Percentiles rank a stretch among this genome's conserved stretches.
phyloP scores from a whole-genome alignment of 2,797 vertebrate species.

The Merluccius polli region DNA sequence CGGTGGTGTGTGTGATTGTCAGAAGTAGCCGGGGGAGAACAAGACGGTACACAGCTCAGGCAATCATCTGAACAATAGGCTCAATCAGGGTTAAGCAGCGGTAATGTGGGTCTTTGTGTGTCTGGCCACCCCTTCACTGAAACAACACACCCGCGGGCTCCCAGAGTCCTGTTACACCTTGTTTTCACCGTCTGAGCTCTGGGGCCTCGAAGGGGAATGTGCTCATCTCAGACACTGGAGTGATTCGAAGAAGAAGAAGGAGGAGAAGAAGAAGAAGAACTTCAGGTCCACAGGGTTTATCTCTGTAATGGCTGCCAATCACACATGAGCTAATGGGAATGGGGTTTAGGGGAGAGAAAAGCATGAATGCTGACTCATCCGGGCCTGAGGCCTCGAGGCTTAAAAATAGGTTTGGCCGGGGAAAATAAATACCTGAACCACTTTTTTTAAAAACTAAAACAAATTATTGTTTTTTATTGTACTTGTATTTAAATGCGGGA shows the following conservation, averaged over 20 bases:
- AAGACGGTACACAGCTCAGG: constrained; percentile 36
- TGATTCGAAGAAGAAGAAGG: constrained; percentile 12
- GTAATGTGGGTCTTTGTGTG: constrained; percentile 57
- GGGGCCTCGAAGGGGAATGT: constrained; percentile 21
- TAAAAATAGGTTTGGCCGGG: too few relatives aligned
- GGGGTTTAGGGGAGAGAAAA: constrained; percentile 13
- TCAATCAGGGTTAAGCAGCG: constrained; percentile 55
- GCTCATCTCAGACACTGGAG: constrained; percentile 28
- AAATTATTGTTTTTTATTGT: background rate
- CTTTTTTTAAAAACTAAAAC: background rate
- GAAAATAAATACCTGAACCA: too few relatives aligned
- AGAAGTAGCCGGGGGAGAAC: constrained; percentile 34
- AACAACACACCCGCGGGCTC: constrained; percentile 54
- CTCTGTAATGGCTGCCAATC: constrained; percentile 10
- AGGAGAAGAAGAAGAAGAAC: too few relatives aligned
- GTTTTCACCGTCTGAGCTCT: constrained; percentile 32
- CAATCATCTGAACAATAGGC: constrained; percentile 55
- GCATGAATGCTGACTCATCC: constrained; percentile 41
- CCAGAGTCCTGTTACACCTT: constrained; percentile 43
- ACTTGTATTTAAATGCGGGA: too few relatives aligned
- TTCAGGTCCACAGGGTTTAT: background rate
- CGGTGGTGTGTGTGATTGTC: constrained; percentile 39
- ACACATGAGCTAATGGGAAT: background rate
- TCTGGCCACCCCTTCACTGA: constrained; percentile 23
- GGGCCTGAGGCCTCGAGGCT: background rate